These are phyloP conservation scores for Phymastichus coffea DNA, from an alignment of 1,140 invertebrate genomes.

Conservation along the genomic window DNA sequence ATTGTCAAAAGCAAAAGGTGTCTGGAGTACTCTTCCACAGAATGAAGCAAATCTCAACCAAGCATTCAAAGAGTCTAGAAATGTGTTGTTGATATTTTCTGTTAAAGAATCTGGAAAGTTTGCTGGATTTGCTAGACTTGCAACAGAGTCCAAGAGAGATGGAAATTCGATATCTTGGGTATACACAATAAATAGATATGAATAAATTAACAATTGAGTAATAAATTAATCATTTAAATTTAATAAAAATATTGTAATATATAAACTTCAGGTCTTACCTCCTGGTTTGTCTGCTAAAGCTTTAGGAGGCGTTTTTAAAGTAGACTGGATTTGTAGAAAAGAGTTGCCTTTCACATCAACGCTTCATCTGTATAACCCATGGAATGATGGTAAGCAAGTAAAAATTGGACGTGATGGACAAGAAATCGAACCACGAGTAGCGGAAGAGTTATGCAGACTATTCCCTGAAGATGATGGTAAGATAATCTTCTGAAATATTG, in stretches of 20 bases:
- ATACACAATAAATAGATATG: background rate
- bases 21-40: constrained; percentile 96
- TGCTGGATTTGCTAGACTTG: constrained; percentile 87
- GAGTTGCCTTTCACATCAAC: constrained; percentile 92
- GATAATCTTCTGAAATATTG: too few relatives aligned
- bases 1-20: constrained; percentile 91
- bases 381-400: constrained; percentile 98
- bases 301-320: constrained; percentile 91
- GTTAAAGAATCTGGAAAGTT: constrained; percentile 96
- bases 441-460: constrained; percentile 89
- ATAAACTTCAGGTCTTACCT: constrained; percentile 64
- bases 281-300: constrained; percentile 89
- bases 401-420: constrained; percentile 98
- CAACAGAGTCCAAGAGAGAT: constrained; percentile 85
- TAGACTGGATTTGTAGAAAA: constrained; percentile 95
- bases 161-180: constrained; percentile 91
- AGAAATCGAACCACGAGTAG: constrained; percentile 94
- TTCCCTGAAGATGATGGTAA: constrained; percentile 88
- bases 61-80: constrained; percentile 87
- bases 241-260: background rate
- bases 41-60: constrained; percentile 96
- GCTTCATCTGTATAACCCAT: constrained; percentile 92
- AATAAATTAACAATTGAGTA: background rate
- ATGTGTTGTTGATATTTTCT: constrained; percentile 95
- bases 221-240: background rate